A percentile compares a stretch with the other conserved stretches of the same genome.
These are phyloP conservation scores for Schmidtea mediterranea DNA, from an alignment of 1,140 invertebrate species.

Conservation along the genomic window DNA sequence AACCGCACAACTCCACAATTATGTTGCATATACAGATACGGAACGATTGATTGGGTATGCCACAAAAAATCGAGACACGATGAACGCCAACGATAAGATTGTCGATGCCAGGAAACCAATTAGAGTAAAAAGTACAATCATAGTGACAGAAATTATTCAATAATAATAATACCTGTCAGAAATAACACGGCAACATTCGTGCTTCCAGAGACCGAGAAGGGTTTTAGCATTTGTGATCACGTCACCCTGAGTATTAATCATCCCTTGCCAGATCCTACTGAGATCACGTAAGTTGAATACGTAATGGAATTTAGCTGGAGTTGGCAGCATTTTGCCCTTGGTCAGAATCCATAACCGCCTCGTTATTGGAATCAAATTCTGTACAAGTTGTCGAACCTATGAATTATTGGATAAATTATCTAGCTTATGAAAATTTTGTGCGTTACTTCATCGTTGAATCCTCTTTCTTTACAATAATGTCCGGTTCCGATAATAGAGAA, in stretches of 20 bases:
- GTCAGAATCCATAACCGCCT: constrained; percentile 58
- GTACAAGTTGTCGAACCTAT: constrained; percentile 46
- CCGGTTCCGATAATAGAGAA: constrained; percentile 34
- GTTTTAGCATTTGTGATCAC: background rate
- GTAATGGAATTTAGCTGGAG: constrained; percentile 85
- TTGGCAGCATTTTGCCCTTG: constrained; percentile 56
- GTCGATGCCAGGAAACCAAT: too few species aligned
- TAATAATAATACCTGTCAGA: constrained; percentile 13
- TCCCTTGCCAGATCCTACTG: constrained; percentile 68
- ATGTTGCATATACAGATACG: too few species aligned
- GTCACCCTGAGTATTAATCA: constrained; percentile 29
- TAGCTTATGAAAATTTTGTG: too few species aligned
- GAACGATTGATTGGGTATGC: too few species aligned
- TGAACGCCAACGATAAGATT: too few species aligned
- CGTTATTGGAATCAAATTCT: constrained; percentile 54
- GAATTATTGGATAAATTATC: too few species aligned
- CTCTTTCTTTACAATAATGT: constrained; percentile 21
- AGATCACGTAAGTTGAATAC: constrained; percentile 76
- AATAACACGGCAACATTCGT: constrained; percentile 48
- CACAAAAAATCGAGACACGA: too few species aligned
- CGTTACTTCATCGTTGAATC: constrained; percentile 53
- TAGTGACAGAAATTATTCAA: background rate
- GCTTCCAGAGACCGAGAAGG: constrained; percentile 67
- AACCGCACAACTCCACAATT: too few species aligned
- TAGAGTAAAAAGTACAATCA: too few species aligned